These are phyloP conservation scores for Calcarius ornatus DNA, from an alignment of 2,113 vertebrate genomes.

Conservation along the genomic window DNA sequence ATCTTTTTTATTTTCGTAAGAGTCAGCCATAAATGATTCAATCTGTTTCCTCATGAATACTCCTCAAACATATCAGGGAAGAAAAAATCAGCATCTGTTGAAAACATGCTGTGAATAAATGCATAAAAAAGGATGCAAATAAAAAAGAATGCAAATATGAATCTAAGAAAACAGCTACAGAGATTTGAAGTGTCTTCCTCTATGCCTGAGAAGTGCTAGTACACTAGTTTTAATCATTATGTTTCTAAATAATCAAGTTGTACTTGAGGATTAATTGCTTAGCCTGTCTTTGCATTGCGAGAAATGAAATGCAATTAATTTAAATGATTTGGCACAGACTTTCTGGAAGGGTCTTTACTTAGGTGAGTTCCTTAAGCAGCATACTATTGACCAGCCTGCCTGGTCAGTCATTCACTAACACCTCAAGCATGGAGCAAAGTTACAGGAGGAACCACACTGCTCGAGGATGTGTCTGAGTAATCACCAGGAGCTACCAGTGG, in stretches of 20 bases:
- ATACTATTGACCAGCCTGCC: accelerated
- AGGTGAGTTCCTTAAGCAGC: background rate
- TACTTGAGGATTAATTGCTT: background rate
- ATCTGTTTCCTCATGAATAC: background rate
- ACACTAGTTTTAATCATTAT: background rate
- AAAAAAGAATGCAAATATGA: background rate
- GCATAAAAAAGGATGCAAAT: background rate
- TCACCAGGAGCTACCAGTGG: background rate
- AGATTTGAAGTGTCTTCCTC: background rate
- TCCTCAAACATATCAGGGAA: background rate
- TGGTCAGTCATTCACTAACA: accelerated
- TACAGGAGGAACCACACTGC: background rate
- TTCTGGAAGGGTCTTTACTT: background rate
- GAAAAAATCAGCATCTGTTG: background rate
- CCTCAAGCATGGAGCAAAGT: accelerated
- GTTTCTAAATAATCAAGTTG: background rate
- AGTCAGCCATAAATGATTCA: background rate
- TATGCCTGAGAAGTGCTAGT: background rate
- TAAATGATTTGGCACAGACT: background rate
- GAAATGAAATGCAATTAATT: background rate
- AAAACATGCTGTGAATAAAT: background rate
- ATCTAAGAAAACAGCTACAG: background rate
- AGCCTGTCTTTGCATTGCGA: background rate
- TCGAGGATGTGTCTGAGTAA: background rate
- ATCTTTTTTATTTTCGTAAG: background rate